phyloP scores from a whole-genome alignment of 2,888 invertebrate genomes.

The Temnothorax unifasciatus region DNA sequence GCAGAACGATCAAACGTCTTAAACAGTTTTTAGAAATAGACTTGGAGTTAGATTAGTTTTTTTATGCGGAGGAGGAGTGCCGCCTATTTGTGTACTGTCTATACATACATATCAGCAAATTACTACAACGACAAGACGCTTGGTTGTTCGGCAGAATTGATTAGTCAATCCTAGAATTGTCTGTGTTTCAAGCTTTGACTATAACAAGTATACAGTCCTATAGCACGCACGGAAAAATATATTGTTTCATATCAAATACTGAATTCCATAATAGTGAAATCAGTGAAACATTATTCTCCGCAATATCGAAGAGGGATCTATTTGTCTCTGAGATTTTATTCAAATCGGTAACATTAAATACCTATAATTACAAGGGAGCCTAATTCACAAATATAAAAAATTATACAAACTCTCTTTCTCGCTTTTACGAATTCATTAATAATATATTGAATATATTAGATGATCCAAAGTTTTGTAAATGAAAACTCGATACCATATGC shows the following conservation, averaged over 20 bases:
- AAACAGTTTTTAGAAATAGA: no score
- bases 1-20: no score
- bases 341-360: conserved; percentile 3
- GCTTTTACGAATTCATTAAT: background rate
- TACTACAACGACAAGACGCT: no score
- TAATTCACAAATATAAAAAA: conserved; percentile 1
- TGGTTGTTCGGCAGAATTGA: no score
- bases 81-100: no score
- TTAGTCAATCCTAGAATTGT: no score
- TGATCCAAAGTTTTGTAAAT: background rate
- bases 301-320: background rate
- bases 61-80: no score
- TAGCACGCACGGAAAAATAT: conserved; percentile 2
- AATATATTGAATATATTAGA: background rate
- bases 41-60: no score
- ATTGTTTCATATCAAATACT: background rate
- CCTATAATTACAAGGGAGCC: background rate
- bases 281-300: background rate
- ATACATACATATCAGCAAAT: no score
- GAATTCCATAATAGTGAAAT: background rate
- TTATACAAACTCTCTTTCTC: background rate
- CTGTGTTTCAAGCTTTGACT: no score
- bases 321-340: conserved; percentile 12
- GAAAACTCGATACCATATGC: background rate
- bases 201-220: background rate